Evolutionary conservation across 2,888 invertebrate species (phyloP).

Genomic region (Pilophorus perplexus): DNA sequence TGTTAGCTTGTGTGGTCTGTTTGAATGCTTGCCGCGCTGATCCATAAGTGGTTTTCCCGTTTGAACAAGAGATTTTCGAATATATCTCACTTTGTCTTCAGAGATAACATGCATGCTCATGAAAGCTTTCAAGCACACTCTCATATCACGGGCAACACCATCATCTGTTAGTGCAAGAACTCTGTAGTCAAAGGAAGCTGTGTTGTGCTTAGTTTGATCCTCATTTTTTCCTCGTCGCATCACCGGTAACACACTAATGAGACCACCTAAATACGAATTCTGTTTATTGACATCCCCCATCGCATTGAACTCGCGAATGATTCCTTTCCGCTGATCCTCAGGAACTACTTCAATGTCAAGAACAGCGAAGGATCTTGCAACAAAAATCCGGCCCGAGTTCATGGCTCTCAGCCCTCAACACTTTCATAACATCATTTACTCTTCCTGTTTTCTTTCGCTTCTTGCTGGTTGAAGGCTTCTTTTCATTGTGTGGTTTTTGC

Average conservation of each 20-base stretch:
- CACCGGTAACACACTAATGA: background rate
- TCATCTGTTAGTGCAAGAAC: conserved; percentile 10
- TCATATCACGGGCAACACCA: conserved; percentile 5
- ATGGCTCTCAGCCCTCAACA: conserved; percentile 1
- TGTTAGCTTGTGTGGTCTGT: too few species aligned
- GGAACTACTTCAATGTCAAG: conserved; percentile 1
- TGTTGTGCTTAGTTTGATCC: conserved; percentile 6
- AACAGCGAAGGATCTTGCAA: conserved; percentile 1
- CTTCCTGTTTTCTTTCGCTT: background rate
- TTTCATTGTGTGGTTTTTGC: background rate
- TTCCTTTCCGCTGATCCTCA: conserved; percentile 2
- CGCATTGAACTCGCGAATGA: background rate
- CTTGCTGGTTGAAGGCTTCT: background rate
- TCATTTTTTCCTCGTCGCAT: background rate
- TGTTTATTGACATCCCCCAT: conserved; percentile 10
- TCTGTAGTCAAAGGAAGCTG: conserved; percentile 18
- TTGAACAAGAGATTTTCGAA: conserved; percentile 24
- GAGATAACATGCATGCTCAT: conserved; percentile 38
- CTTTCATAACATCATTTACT: background rate
- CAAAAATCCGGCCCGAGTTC: conserved; percentile 2
- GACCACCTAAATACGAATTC: conserved; percentile 5
- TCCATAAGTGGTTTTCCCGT: too few species aligned
- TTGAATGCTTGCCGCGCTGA: too few species aligned
- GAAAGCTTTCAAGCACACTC: conserved; percentile 41
- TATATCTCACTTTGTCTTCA: conserved; percentile 23